Evolutionary conservation across 1,140 invertebrate species (phyloP), one percentile per base, ranked within the genome.

Genomic region (Thrips palmi): DNA sequence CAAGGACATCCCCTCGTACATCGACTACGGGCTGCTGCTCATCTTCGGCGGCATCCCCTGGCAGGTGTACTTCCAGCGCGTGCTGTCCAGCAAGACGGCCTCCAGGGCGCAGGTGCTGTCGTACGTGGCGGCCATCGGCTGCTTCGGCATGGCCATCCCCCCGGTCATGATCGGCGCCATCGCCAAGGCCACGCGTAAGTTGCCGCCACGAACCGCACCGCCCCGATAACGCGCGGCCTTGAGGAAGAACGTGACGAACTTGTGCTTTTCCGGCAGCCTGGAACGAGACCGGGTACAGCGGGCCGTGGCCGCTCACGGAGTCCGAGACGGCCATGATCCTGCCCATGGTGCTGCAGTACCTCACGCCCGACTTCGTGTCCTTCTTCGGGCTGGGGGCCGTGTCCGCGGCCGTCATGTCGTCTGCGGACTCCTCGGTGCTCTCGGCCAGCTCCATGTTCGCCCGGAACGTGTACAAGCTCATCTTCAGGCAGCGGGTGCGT

Each of bases 61-160:
- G 94, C 88, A 93, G 71, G 91, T 96, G 3, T 97, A 97, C 55
- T 97, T 97, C 60, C 94, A 98, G 64, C 63, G 94, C 28, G 93
- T 98, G 0, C 60, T 98, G 36, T 96, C 91, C 24, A 89, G 87
- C 45, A 92, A 91, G 64, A 86, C 87, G 1, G 89, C 91, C 1
- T 70, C 73, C 1, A 73, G 87, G 40, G 93, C 93, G 5, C 87
- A 97, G 61, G 55, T 94, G 15, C 63, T 98, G 33, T 96, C 88
- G n/a, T 97, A 92, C 58, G 84, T 96, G 17, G 93, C 93, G 1
- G 91, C 89, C 8, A 57, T 86, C 39, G 92, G 91, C 10, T 97
- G 92, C 57, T 74, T 97, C 43, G 61, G 97, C 35, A 93, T 96
- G 88, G 88, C 91, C 21, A 81, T 97, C 47, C 93, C 93, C 20